Percentiles rank a stretch among this genome's conserved stretches.
Conservation (phyloP, 2,113 vertebrate species). For the Vidua macroura region DNA sequence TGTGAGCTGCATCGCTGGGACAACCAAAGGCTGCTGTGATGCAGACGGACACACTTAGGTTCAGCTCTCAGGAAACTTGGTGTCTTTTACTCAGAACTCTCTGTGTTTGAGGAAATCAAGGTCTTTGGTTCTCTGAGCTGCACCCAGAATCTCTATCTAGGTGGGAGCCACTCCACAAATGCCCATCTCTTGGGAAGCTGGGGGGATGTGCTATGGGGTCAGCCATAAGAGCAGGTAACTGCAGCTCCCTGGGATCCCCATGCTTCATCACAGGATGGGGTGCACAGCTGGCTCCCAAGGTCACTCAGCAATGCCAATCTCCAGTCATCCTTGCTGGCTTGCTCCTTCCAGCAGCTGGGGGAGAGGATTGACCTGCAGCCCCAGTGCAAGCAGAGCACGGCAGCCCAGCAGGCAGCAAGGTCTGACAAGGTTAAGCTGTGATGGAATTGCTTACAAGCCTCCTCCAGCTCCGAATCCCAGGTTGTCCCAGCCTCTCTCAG, state of each 20-base stretch:
- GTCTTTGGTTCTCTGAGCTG: neutral
- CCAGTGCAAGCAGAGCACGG: neutral
- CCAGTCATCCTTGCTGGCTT: neutral
- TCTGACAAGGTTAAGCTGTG: conserved; percentile 3
- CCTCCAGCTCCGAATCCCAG: neutral
- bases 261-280: neutral
- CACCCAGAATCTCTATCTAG: neutral
- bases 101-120: neutral
- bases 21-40: neutral
- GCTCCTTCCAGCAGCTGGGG: neutral
- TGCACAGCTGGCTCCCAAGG: neutral
- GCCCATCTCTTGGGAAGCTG: neutral
- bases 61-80: neutral
- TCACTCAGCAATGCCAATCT: neutral
- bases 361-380: neutral
- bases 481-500: neutral
- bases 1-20: fast-evolving
- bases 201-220: fast-evolving
- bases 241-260: fast-evolving
- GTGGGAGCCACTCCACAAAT: neutral
- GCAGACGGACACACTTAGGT: fast-evolving
- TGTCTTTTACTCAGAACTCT: neutral
- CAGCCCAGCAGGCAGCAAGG: conserved; percentile 8
- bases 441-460: neutral
- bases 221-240: fast-evolving